Base-by-base conservation (phyloP, 2,113 vertebrate species). In the Aptenodytes forsteri region DNA sequence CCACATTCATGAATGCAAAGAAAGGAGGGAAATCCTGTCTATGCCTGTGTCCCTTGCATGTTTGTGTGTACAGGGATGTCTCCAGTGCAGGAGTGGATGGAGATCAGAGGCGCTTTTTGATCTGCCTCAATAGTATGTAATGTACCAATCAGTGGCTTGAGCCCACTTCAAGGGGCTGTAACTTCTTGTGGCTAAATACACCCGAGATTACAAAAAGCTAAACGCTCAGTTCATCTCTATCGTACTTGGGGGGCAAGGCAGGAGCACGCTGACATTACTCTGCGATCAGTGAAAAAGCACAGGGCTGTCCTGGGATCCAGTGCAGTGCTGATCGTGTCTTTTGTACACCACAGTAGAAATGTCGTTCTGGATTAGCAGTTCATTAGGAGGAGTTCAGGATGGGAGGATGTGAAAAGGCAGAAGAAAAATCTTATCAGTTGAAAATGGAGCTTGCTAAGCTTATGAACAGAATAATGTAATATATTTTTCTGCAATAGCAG, bases 191-290 rank as follows among this genome's bases (percentile, higher is more conserved):
- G 56, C 22, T 54, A 23, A 82, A 94, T 38, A 54, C 40, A 65
- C 13, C 17, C 0, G 2, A 87, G 70, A 85, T 55, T 71, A 67
- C 19, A 38, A 25, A 55, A 61, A 54, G 22, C 46, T 32, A 44
- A 85, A 29, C 27, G 52, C 62, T 77, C 27, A 7, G 54, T 54
- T 91, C n/a, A 13, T 46, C 29, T 69, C 56, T 82, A 5, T 58
- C 0, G 0, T n/a, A 32, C 52, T 38, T 0, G 0, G 10, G 54
- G 75, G 30, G 12, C 69, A 50, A 82, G 49, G 89, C 34, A 49
- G 77, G 75, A 91, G 42, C 49, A 19, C 0, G 0, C 13, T 42
- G 77, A 21, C 9, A 4, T 32, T 29, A 9, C 34, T 11, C n/a
- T 73, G 46, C 11, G 67, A n/a, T 36, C 67, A 49, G 62, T 36